Conservation (phyloP, 1,140 invertebrate genomes). For the Paralvinella palmiformis region DNA sequence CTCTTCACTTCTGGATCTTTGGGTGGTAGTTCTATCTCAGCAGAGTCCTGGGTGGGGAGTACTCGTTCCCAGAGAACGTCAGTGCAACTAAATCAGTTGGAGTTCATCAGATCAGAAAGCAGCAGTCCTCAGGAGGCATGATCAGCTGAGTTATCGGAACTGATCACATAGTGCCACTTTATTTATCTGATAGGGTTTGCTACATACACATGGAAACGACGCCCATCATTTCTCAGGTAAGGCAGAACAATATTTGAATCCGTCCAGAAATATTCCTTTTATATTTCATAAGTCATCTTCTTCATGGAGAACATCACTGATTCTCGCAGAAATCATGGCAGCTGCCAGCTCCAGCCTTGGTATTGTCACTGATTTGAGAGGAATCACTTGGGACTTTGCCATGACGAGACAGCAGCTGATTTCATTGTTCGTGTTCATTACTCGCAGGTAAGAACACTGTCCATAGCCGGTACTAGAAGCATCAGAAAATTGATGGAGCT, state of each 20-base stretch:
- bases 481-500: constrained; percentile 22
- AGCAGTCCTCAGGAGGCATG: constrained; percentile 10
- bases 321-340: constrained; percentile 13
- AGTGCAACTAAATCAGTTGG: constrained; percentile 9
- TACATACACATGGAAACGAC: constrained; percentile 19
- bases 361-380: constrained; percentile 12
- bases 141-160: constrained; percentile 9
- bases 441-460: constrained; percentile 14
- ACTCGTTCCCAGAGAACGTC: constrained; percentile 20
- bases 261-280: constrained; percentile 10
- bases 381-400: constrained; percentile 22
- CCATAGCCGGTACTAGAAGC: constrained; percentile 19
- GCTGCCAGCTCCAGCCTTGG: constrained; percentile 20
- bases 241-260: constrained; percentile 18
- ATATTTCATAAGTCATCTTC: constrained; percentile 8
- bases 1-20: constrained; percentile 8
- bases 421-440: constrained; percentile 1
- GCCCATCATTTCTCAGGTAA: constrained; percentile 17
- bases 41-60: constrained; percentile 2
- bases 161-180: constrained; percentile 7
- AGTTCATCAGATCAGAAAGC: background rate
- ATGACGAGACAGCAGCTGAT: constrained; percentile 6
- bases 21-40: background rate
- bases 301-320: background rate
- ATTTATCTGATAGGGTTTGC: constrained; percentile 11